phyloP scores from a whole-genome alignment of 1,140 invertebrate species.

The Chymomyza costata region DNA sequence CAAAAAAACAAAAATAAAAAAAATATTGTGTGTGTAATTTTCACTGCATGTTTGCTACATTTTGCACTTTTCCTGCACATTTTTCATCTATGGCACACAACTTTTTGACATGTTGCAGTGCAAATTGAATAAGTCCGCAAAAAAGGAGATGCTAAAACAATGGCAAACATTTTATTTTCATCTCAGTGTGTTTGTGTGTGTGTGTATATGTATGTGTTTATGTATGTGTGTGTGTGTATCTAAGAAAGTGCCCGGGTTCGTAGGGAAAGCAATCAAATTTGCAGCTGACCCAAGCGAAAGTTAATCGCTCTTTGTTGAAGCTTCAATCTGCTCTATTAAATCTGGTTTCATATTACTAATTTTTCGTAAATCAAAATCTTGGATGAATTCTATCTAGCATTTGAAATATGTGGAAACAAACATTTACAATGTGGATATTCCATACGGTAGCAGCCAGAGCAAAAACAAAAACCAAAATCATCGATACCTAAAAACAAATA shows the following conservation, averaged over 20 bases:
- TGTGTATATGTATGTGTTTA: constrained; percentile 1
- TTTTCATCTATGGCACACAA: constrained; percentile 64
- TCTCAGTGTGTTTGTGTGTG: constrained; percentile 11
- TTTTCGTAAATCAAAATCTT: too few relatives aligned
- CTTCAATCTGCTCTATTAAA: too few relatives aligned
- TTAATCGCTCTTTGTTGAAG: constrained; percentile 41
- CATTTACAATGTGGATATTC: too few relatives aligned
- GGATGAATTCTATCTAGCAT: too few relatives aligned
- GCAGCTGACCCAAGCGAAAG: constrained; percentile 8
- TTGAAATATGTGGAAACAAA: too few relatives aligned
- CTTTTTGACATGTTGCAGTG: constrained; percentile 71
- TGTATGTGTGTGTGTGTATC: constrained; percentile 6
- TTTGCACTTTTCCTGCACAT: constrained; percentile 68
- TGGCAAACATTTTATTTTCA: constrained; percentile 38
- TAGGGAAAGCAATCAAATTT: constrained; percentile 57
- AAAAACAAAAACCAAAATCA: too few relatives aligned
- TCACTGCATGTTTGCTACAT: constrained; percentile 69
- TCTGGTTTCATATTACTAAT: too few relatives aligned
- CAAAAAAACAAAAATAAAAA: constrained; percentile 10
- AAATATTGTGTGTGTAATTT: constrained; percentile 47
- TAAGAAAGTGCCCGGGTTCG: too few relatives aligned
- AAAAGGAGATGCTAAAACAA: constrained; percentile 38
- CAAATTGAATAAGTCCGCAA: constrained; percentile 67
- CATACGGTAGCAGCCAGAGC: too few relatives aligned
- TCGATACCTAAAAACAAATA: too few relatives aligned